Evolutionary conservation across 2,888 invertebrate genomes (phyloP).

Genomic region (Itoplectis maculator): DNA sequence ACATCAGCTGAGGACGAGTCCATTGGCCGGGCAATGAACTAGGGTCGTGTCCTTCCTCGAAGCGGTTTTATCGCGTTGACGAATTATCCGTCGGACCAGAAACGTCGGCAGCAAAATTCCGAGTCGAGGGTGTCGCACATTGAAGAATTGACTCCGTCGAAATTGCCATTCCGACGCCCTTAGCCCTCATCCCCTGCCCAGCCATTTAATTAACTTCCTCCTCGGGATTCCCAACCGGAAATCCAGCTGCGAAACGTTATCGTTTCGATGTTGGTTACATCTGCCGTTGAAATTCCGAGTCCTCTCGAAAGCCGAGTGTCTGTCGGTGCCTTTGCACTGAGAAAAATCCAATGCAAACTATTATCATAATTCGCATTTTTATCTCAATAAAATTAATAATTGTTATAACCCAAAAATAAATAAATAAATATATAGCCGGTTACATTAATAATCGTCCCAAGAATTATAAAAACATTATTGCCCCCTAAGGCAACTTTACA

Average conservation of each 20-base stretch:
- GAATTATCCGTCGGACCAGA: neutral
- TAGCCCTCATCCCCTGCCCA: neutral
- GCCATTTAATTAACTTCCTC: slow-evolving; percentile 50
- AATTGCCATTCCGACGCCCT: slow-evolving; percentile 45
- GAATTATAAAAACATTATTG: too few relatives aligned
- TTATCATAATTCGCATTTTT: too few relatives aligned
- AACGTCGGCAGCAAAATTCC: neutral
- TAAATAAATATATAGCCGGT: too few relatives aligned
- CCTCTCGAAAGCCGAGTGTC: too few relatives aligned
- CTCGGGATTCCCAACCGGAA: slow-evolving; percentile 39
- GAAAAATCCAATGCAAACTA: too few relatives aligned
- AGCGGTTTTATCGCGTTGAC: neutral
- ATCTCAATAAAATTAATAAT: too few relatives aligned
- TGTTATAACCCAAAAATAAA: too few relatives aligned
- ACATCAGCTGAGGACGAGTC: too few relatives aligned
- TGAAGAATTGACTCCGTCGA: slow-evolving; percentile 47
- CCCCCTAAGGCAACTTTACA: too few relatives aligned
- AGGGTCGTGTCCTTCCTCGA: too few relatives aligned
- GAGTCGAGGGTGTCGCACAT: slow-evolving; percentile 13
- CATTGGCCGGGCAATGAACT: neutral
- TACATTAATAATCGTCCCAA: too few relatives aligned
- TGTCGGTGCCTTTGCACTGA: too few relatives aligned
- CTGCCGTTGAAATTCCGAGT: neutral
- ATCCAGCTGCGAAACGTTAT: slow-evolving; percentile 39
- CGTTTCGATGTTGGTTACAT: neutral